Conservation (phyloP, 2,113 vertebrate genomes). For the Paratilapia polleni region DNA sequence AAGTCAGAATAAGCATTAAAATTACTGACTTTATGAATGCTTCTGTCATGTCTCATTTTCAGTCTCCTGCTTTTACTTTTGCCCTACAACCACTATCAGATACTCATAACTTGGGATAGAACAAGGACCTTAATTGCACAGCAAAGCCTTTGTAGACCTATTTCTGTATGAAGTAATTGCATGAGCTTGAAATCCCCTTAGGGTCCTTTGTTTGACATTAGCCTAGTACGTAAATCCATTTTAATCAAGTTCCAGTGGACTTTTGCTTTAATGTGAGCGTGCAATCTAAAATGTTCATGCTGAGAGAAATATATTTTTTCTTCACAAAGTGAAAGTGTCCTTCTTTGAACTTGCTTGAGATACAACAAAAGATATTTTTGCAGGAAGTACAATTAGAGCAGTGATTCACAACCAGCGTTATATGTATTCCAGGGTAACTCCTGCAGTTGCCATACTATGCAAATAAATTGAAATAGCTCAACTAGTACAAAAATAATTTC, state of each 20-base stretch:
- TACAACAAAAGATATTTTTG: not conserved
- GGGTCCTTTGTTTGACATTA: conserved; percentile 52
- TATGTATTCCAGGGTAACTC: not conserved
- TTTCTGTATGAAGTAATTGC: conserved; percentile 58
- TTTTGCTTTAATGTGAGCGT: conserved; percentile 21
- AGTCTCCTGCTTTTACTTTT: conserved; percentile 21
- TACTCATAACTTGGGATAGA: conserved; percentile 31
- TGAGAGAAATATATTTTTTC: not conserved
- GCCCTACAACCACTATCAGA: conserved; percentile 42
- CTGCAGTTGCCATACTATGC: not conserved
- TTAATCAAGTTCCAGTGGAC: conserved; percentile 53
- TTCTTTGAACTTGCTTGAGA: not conserved
- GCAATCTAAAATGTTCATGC: conserved; percentile 9
- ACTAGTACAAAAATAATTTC: not conserved
- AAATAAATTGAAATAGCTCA: not conserved
- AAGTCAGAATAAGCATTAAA: not conserved
- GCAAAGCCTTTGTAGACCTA: conserved; percentile 47
- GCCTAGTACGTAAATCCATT: conserved; percentile 53
- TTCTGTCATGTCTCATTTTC: conserved; percentile 21
- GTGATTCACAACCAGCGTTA: not conserved
- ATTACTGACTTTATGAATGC: not conserved
- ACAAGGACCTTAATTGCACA: conserved; percentile 32
- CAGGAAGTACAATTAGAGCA: not conserved
- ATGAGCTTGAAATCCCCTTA: conserved; percentile 42
- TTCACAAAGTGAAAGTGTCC: not conserved